Evolutionary conservation across 2,797 vertebrate species (phyloP).

Genomic region (Mus spretus): DNA sequence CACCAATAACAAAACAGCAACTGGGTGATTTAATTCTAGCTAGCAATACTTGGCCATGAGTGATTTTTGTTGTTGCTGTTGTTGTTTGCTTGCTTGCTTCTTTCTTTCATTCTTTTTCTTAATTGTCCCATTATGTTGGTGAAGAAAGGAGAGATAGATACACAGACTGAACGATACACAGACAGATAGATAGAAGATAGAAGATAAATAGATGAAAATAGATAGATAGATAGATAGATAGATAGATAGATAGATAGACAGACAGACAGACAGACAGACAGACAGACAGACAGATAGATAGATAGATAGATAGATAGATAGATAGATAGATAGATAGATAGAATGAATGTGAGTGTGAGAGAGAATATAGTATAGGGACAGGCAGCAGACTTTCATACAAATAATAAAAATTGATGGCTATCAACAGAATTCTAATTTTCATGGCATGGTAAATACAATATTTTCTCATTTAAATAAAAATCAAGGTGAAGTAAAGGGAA

Average conservation of each 20-base stretch:
- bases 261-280: not conserved
- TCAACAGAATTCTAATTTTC: not conserved
- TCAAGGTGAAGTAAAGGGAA: not conserved
- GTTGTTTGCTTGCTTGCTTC: not conserved
- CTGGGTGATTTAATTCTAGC: not conserved
- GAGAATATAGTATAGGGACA: not conserved
- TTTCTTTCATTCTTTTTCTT: not conserved
- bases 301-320: not conserved
- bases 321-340: not conserved
- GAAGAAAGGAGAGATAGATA: not conserved
- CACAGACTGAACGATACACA: not conserved
- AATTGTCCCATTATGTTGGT: not conserved
- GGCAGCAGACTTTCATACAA: not conserved
- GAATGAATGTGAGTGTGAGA: too few relatives aligned
- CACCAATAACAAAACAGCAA: not conserved
- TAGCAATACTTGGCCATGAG: not conserved
- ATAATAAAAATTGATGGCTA: not conserved
- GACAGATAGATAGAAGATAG: too few relatives aligned
- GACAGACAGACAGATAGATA: too few relatives aligned
- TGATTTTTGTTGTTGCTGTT: not conserved
- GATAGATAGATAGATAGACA: too few relatives aligned
- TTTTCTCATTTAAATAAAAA: slow-evolving; percentile 37
- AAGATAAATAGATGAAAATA: too few relatives aligned
- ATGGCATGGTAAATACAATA: not conserved
- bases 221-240: too few relatives aligned